Conservation (phyloP, 1,140 invertebrate species). For the Apolygus lucorum region DNA sequence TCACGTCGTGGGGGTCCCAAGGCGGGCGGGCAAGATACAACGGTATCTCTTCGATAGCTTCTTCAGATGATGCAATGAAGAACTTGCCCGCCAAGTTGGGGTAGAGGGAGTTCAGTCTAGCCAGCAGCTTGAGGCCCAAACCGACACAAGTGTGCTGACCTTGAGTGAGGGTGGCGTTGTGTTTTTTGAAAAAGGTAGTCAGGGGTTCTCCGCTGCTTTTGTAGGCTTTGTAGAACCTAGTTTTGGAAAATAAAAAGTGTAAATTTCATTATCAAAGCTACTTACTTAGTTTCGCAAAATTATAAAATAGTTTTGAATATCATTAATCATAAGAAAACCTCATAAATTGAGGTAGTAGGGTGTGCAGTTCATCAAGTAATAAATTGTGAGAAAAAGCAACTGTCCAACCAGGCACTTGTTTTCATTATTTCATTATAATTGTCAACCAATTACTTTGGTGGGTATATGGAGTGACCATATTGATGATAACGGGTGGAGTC, state of each 20-base stretch:
- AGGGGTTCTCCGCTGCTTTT: constrained; percentile 51
- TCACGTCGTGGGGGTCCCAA: constrained; percentile 34
- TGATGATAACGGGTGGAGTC: too few relatives aligned
- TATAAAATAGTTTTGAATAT: too few relatives aligned
- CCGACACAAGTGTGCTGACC: constrained; percentile 82
- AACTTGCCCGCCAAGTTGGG: constrained; percentile 55
- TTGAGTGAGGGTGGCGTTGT: constrained; percentile 63
- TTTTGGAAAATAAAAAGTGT: not conserved
- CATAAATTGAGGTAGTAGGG: too few relatives aligned
- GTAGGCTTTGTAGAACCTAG: constrained; percentile 66
- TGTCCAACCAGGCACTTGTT: too few relatives aligned
- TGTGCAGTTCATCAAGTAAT: too few relatives aligned
- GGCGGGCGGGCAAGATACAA: constrained; percentile 49
- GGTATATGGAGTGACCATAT: too few relatives aligned
- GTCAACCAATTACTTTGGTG: too few relatives aligned
- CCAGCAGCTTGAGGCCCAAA: constrained; percentile 66
- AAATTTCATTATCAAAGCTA: not conserved
- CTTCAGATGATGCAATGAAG: constrained; percentile 78
- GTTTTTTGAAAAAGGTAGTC: constrained; percentile 60
- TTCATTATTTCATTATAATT: too few relatives aligned
- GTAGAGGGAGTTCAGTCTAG: constrained; percentile 50
- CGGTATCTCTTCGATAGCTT: constrained; percentile 58
- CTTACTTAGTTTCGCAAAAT: too few relatives aligned
- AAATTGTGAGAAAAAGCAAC: too few relatives aligned
- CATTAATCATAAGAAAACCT: too few relatives aligned